Evolutionary conservation across 2,113 vertebrate genomes (phyloP).

Genomic region (Spermophilus dauricus): DNA sequence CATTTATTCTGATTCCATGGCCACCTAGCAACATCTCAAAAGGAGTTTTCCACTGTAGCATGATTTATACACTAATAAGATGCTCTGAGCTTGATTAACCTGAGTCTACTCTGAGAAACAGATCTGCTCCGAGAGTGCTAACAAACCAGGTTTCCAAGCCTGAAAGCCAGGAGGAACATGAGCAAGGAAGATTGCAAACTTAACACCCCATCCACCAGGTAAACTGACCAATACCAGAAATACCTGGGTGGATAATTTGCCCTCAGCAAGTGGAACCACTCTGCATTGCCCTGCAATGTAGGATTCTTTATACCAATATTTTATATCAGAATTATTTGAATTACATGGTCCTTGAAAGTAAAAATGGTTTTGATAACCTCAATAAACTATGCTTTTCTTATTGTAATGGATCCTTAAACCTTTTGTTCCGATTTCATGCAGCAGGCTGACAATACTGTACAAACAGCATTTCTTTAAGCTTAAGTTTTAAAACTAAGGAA

Average conservation of each 20-base stretch:
- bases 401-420: background rate
- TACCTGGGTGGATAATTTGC: background rate
- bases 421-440: slow-evolving; percentile 1
- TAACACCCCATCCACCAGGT: background rate
- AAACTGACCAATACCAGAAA: background rate
- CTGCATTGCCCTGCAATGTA: background rate
- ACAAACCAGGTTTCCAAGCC: background rate
- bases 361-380: background rate
- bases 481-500: slow-evolving; percentile 12
- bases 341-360: background rate
- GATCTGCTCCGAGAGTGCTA: background rate
- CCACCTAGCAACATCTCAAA: background rate
- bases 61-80: background rate
- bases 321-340: slow-evolving; percentile 30
- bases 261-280: background rate
- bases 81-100: background rate
- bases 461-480: background rate
- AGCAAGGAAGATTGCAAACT: no score
- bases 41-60: background rate
- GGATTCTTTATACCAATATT: background rate
- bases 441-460: background rate
- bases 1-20: background rate
- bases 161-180: background rate
- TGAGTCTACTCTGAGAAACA: background rate
- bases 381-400: background rate